Percentiles rank a stretch among this genome's conserved stretches.
Conservation (phyloP, 2,888 invertebrate genomes). For the Kuschelorhynchus macadamiae region DNA sequence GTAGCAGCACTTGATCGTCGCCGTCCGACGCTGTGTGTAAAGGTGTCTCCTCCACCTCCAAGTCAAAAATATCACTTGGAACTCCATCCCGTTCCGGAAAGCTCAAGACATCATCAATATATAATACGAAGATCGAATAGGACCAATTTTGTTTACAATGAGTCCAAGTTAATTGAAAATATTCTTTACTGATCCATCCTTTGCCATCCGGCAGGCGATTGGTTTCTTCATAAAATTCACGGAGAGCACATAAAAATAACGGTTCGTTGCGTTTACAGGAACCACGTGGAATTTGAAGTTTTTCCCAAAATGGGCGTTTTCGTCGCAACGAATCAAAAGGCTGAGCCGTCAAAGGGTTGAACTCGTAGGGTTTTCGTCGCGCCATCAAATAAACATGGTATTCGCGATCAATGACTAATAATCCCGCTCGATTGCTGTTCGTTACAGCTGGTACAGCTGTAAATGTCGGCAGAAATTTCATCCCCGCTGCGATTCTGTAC, state of each 20-base stretch:
- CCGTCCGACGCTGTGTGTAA: too few species aligned
- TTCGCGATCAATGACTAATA: constrained; percentile 1
- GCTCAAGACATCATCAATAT: neutral
- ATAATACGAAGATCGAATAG: neutral
- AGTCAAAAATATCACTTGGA: neutral
- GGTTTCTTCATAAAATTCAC: constrained; percentile 1
- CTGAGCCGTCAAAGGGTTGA: neutral
- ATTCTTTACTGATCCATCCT: neutral
- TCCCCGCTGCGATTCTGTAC: neutral
- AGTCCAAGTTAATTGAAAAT: neutral
- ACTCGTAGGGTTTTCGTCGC: neutral
- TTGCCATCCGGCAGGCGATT: neutral
- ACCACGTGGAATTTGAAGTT: neutral
- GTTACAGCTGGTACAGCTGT: neutral
- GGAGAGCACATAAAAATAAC: neutral
- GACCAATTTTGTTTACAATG: constrained; percentile 3
- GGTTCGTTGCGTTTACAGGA: neutral
- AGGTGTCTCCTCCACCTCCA: too few species aligned
- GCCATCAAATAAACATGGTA: neutral
- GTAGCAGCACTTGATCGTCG: too few species aligned
- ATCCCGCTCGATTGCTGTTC: constrained; percentile 5
- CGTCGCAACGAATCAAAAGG: neutral
- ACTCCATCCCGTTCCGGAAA: neutral
- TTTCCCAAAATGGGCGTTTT: constrained; percentile 1
- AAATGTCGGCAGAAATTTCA: constrained; percentile 2